Evolutionary conservation across 2,797 vertebrate species (phyloP).

Genomic region (Pseudochromis fuscus): DNA sequence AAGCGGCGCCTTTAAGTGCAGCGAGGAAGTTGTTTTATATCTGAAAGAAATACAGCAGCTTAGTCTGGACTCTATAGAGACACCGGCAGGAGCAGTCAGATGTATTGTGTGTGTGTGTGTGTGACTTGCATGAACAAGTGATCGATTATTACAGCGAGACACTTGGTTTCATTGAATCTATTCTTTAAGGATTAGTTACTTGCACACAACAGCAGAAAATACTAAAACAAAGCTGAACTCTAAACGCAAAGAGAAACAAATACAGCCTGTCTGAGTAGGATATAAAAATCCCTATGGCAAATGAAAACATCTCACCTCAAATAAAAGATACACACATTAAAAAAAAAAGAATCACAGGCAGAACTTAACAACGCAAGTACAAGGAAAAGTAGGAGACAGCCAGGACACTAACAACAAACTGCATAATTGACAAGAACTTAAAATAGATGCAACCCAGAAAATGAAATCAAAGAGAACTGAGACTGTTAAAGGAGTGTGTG

Average conservation of each 20-base stretch:
- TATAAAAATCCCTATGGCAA: slow-evolving; percentile 24
- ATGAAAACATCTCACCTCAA: slow-evolving; percentile 46
- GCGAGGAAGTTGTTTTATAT: background rate
- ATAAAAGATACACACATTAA: slow-evolving; percentile 9
- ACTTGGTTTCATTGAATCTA: background rate
- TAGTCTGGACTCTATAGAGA: slow-evolving; percentile 1
- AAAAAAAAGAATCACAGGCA: slow-evolving; percentile 36
- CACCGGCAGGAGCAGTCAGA: background rate
- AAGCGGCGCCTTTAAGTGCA: background rate
- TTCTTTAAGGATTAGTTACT: slow-evolving; percentile 3
- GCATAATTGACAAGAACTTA: slow-evolving; percentile 74
- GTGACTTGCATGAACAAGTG: slow-evolving; percentile 5
- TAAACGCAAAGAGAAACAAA: slow-evolving; percentile 46
- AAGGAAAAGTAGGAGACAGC: slow-evolving; percentile 45
- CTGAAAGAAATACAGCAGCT: slow-evolving; percentile 11
- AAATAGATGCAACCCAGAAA: slow-evolving; percentile 76
- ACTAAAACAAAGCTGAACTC: slow-evolving; percentile 15
- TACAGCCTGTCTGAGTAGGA: slow-evolving; percentile 14
- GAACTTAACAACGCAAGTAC: slow-evolving; percentile 43
- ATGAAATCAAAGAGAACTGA: slow-evolving; percentile 65
- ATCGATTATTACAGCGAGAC: slow-evolving; percentile 10
- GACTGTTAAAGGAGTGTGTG: slow-evolving; percentile 18
- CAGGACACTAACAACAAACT: slow-evolving; percentile 68
- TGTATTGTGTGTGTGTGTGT: background rate
- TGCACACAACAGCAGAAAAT: background rate